Evolutionary conservation across 2,797 vertebrate species (phyloP), one percentile per base, ranked within the genome.

Genomic region (Thripadectes ignobilis): DNA sequence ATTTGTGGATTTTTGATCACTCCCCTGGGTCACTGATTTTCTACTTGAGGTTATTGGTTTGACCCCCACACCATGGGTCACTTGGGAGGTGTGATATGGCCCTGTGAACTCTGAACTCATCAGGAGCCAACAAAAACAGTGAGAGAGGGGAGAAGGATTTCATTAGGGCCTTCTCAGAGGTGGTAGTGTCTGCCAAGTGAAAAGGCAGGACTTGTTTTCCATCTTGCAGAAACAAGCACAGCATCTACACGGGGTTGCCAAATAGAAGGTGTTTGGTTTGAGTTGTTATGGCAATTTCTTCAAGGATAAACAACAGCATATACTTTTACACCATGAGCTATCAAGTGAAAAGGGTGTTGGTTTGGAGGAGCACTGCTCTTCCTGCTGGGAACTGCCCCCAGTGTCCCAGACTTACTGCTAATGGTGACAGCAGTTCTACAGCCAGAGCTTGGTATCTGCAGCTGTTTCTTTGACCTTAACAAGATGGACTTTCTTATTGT

Each of bases 21-120:
- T 96, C 97, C 97, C 96, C 17, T 59, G 94, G 80, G 96, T 95
- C 94, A 91, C 49, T 96, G 90, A 96, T 94, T 95, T 97, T 97
- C 91, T 85, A 94, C 86, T 96, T 95, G 95, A 96, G 91, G 86
- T 95, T 97, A 95, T 95, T 97, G 91, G 45, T 91, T 95, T 97
- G 95, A 96, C 96, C 96, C 91, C 66, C 92, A 97, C 93, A 91
- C 55, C 3, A 0, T 88, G 95, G 97, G 95, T 97, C 97, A 95
- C 62, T 84, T 95, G 75, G 91, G 85, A 97, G 95, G 96, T 96
- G 94, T 94, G 97, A 97, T 96, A 78, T 29, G 43, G 77, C 74
- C 78, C 93, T 87, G 84, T 97, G 97, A 97, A 97, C 97, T 96
- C 93, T 96, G 97, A 95, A 96, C 95, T 95, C 81, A 75, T 89